phyloP scores from a whole-genome alignment of 2,113 vertebrate genomes.

The Carettochelys insculpta region DNA sequence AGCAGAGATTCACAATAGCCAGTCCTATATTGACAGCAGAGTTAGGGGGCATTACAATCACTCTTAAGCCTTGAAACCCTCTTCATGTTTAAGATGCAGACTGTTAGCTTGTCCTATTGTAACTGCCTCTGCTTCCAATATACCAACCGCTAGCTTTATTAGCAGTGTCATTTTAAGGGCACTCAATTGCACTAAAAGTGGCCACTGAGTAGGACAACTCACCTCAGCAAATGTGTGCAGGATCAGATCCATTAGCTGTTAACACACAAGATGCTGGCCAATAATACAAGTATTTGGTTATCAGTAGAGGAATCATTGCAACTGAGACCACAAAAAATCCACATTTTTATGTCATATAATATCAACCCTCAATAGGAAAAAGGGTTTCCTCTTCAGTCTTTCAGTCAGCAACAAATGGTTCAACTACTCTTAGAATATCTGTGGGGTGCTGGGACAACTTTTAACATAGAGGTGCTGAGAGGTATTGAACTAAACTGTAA shows the following conservation, averaged over 20 bases:
- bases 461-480: too few relatives aligned
- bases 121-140: not conserved
- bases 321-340: not conserved
- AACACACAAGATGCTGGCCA: not conserved
- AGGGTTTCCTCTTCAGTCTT: conserved; percentile 38
- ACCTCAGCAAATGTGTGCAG: not conserved
- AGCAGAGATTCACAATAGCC: not conserved
- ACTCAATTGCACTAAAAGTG: not conserved
- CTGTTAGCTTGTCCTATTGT: not conserved
- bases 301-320: not conserved
- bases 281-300: not conserved
- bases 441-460: too few relatives aligned
- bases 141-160: not conserved
- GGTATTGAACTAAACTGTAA: too few relatives aligned
- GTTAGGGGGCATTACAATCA: not conserved
- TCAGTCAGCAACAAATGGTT: not conserved
- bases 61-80: not conserved
- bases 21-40: not conserved
- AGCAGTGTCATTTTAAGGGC: not conserved
- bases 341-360: not conserved
- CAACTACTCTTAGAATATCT: too few relatives aligned
- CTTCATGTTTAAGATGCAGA: not conserved
- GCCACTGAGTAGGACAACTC: not conserved
- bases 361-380: not conserved
- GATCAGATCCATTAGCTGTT: not conserved